These are phyloP conservation scores for Brachyptera putata DNA, from an alignment of 2,888 invertebrate species.

Conservation along the genomic window DNA sequence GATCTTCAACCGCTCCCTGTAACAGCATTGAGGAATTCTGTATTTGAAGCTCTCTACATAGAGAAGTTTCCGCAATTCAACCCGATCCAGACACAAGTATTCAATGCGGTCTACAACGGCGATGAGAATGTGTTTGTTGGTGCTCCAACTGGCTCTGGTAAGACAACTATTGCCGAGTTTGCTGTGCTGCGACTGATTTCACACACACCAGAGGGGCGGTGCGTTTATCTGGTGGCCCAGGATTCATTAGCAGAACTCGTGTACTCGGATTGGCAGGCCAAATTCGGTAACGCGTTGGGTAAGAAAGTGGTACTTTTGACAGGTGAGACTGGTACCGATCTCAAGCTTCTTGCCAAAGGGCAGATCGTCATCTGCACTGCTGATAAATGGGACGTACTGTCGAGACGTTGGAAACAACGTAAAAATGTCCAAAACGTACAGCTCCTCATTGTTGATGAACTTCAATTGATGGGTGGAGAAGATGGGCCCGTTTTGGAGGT, in stretches of 20 bases:
- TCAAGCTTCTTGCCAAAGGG: slow-evolving; percentile 69
- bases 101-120: slow-evolving; percentile 96
- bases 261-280: slow-evolving; percentile 87
- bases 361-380: slow-evolving; percentile 90
- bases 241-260: slow-evolving; percentile 87
- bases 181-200: slow-evolving; percentile 85
- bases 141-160: slow-evolving; percentile 87
- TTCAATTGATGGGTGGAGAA: slow-evolving; percentile 85
- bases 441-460: slow-evolving; percentile 93
- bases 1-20: slow-evolving; percentile 95
- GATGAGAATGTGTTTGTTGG: slow-evolving; percentile 98
- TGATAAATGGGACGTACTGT: slow-evolving; percentile 98
- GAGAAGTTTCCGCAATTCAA: slow-evolving; percentile 92
- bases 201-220: slow-evolving; percentile 69
- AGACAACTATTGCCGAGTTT: slow-evolving; percentile 94
- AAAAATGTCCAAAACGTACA: slow-evolving; percentile 97
- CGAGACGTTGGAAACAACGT: slow-evolving; percentile 96
- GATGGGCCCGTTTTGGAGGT: slow-evolving; percentile 92
- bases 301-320: slow-evolving; percentile 88
- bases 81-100: slow-evolving; percentile 98
- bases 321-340: slow-evolving; percentile 95
- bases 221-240: slow-evolving; percentile 91
- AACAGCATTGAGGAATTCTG: slow-evolving; percentile 82
- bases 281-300: slow-evolving; percentile 75
- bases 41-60: slow-evolving; percentile 79